Percentiles rank a stretch among this genome's conserved stretches.
phyloP scores from a whole-genome alignment of 2,113 vertebrate species.

The Cyanoramphus novaezelandiae region DNA sequence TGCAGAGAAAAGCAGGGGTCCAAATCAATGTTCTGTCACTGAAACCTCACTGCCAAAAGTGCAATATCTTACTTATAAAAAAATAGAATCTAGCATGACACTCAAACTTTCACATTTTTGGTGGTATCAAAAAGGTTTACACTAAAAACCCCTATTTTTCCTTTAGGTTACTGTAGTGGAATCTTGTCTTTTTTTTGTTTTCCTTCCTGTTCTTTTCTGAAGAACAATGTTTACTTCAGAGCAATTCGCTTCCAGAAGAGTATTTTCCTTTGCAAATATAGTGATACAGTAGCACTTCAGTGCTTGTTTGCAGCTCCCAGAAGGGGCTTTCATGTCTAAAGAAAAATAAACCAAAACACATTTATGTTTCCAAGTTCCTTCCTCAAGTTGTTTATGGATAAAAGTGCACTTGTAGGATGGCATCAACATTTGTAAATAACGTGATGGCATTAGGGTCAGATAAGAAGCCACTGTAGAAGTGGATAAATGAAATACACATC shows the following conservation, averaged over 20 bases:
- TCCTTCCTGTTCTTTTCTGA: neutral
- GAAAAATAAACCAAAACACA: neutral
- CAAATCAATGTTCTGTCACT: conserved; percentile 66
- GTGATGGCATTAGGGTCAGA: neutral
- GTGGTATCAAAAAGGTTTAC: conserved; percentile 48
- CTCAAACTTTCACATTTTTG: conserved; percentile 57
- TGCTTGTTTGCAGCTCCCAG: neutral
- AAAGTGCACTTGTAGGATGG: neutral
- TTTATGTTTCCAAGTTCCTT: neutral
- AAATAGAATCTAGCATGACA: conserved; percentile 58
- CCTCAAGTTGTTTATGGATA: neutral
- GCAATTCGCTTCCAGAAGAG: neutral
- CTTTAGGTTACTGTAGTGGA: conserved; percentile 3
- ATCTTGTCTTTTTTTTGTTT: neutral
- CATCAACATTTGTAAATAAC: conserved; percentile 14
- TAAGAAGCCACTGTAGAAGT: neutral
- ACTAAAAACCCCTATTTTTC: conserved; percentile 39
- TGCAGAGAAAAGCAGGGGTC: conserved; percentile 61
- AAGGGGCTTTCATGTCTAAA: neutral
- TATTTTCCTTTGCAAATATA: neutral
- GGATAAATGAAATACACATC: neutral
- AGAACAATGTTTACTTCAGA: conserved; percentile 25
- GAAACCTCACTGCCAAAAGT: conserved; percentile 61
- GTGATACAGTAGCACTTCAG: neutral
- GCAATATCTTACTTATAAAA: conserved; percentile 66